A percentile compares a stretch with the other conserved stretches of the same genome.
These are phyloP conservation scores for Enteromius anoplus DNA, from an alignment of 2,797 vertebrate species.

Conservation along the genomic window DNA sequence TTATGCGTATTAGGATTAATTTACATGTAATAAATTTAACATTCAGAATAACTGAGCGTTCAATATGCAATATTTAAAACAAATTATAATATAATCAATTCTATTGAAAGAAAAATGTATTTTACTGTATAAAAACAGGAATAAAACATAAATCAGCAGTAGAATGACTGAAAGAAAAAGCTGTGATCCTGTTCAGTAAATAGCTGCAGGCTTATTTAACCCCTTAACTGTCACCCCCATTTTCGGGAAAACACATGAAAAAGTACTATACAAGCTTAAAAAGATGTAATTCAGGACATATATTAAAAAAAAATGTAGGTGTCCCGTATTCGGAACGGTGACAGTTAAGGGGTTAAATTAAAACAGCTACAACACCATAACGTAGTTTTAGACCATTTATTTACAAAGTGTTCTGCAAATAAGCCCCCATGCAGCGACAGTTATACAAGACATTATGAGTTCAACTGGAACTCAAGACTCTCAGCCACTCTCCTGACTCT, in stretches of 20 bases:
- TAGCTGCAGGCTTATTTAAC: background rate
- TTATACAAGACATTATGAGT: slow-evolving; percentile 35
- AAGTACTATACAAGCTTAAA: no score
- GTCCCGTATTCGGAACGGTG: no score
- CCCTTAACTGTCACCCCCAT: no score
- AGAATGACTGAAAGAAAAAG: background rate
- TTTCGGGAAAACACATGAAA: no score
- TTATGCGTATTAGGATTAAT: background rate
- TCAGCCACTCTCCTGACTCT: background rate
- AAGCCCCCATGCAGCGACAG: slow-evolving; percentile 55
- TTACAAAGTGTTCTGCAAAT: slow-evolving; percentile 62
- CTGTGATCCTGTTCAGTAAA: background rate
- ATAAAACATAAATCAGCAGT: background rate
- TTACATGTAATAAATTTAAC: background rate
- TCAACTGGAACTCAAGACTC: slow-evolving; percentile 9
- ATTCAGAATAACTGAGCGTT: background rate
- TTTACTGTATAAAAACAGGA: background rate
- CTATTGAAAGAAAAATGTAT: background rate
- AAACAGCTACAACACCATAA: background rate
- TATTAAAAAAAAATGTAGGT: no score
- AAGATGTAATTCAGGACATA: no score
- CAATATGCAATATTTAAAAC: background rate
- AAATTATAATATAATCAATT: background rate
- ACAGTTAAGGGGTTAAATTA: no score
- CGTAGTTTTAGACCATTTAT: slow-evolving; percentile 56